phyloP scores from a whole-genome alignment of 2,888 invertebrate species.

The Sabellastarte sp. region DNA sequence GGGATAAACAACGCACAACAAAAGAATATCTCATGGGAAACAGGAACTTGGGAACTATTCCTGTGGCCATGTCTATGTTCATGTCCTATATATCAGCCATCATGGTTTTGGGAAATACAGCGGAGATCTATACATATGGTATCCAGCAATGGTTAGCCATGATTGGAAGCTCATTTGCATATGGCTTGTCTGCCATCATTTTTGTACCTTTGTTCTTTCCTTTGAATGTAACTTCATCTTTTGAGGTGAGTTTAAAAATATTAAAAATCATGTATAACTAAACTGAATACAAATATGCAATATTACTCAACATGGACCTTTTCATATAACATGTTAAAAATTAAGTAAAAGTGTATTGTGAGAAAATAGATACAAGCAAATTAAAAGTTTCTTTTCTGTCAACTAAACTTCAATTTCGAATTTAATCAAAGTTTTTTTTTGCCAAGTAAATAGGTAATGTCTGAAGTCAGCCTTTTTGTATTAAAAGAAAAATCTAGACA shows the following conservation, averaged over 20 bases:
- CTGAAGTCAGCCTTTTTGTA: too few species aligned
- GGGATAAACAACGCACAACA: conserved; percentile 15
- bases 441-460: too few species aligned
- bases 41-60: conserved; percentile 11
- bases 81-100: conserved; percentile 24
- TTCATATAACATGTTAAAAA: too few species aligned
- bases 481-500: too few species aligned
- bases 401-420: too few species aligned
- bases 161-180: conserved; percentile 12
- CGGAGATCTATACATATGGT: conserved; percentile 18
- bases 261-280: too few species aligned
- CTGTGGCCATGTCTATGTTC: conserved; percentile 21
- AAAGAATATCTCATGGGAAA: conserved; percentile 20
- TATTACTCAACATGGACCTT: too few species aligned
- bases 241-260: conserved; percentile 17
- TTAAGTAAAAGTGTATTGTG: too few species aligned
- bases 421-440: too few species aligned
- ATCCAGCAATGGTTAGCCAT: conserved; percentile 11
- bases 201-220: conserved; percentile 15
- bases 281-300: too few species aligned
- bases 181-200: background rate
- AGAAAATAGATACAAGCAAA: too few species aligned
- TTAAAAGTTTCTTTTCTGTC: too few species aligned
- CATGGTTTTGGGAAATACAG: conserved; percentile 19
- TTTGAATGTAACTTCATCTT: conserved; percentile 9